Evolutionary conservation across 2,888 invertebrate genomes (phyloP), one percentile per base, ranked within the genome.

Genomic region (Ophioninae sp.): DNA sequence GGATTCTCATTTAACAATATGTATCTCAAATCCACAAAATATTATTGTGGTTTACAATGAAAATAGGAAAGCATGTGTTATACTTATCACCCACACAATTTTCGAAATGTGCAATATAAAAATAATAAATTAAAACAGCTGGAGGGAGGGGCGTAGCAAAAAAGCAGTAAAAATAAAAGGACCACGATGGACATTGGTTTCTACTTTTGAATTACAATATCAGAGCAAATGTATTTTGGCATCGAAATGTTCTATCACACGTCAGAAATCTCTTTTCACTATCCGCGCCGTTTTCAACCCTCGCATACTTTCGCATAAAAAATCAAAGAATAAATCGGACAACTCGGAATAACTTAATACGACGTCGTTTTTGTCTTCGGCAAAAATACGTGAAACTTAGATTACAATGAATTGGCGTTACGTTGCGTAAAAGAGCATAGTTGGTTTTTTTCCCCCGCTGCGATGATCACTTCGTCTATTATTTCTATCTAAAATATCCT

Each of bases 311-410:
- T 70, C 77, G 62, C 72, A 82, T 79, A 76, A 83, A 30, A 81
- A 87, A 85, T 90, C 82, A 83, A 91, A 91, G 89, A 30, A 30
- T 50, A 50, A 50, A 13, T 50, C 17, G 13, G 17, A 50, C 17
- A 17, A 50, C 13, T 50, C 90, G 83, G 86, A 90, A 84, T 87
- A 89, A 88, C 86, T 88, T 84, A 86, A 87, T 88, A 89, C 87
- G 85, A 88, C 86, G 88, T 74, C 37, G 74, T 59, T 73, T 67
- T 79, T 44, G 62, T 61, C 23, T 44, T 68, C 90, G 86, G 89
- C 88, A 89, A 89, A 90, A 89, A 89, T 88, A 90, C 86, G 88
- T 86, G 84, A 87, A 89, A 90, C 87, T 87, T 88, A 88, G 85
- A 88, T 88, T 86, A 88, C 78, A 84, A 85, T 84, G 76, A 30